Evolutionary conservation across 2,797 vertebrate species (phyloP).

Genomic region (Falco berigora): DNA sequence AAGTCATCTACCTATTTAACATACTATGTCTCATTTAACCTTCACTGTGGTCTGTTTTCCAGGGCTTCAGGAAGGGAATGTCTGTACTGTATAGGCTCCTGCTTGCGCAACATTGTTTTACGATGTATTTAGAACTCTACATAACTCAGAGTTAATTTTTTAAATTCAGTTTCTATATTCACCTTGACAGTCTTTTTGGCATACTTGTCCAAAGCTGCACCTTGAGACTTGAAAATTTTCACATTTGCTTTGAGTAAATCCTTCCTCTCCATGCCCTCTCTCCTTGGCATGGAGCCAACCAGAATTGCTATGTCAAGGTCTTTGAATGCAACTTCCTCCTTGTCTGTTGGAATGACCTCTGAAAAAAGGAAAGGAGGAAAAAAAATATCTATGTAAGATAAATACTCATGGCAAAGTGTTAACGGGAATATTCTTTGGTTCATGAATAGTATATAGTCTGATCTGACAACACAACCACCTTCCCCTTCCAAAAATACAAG

Average conservation of each 20-base stretch:
- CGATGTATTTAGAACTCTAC: neutral
- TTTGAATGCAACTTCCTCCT: constrained; percentile 91
- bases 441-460: neutral
- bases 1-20: neutral
- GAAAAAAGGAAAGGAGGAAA: neutral
- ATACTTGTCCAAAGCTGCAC: constrained; percentile 87
- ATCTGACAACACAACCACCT: neutral
- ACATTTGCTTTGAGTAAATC: constrained; percentile 95
- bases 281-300: constrained; percentile 95
- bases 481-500: neutral
- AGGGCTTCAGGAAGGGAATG: neutral
- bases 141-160: neutral
- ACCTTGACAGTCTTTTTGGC: constrained; percentile 97
- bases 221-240: constrained; percentile 93
- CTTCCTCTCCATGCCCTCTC: constrained; percentile 95
- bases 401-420: neutral
- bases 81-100: neutral
- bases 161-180: neutral
- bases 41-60: neutral
- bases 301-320: constrained; percentile 89
- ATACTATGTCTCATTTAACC: neutral
- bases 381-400: neutral
- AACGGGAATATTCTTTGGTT: neutral
- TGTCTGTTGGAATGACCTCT: constrained; percentile 91
- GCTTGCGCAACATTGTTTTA: neutral